Evolutionary conservation across 2,888 invertebrate species (phyloP).

Genomic region (Doris montereyensis): DNA sequence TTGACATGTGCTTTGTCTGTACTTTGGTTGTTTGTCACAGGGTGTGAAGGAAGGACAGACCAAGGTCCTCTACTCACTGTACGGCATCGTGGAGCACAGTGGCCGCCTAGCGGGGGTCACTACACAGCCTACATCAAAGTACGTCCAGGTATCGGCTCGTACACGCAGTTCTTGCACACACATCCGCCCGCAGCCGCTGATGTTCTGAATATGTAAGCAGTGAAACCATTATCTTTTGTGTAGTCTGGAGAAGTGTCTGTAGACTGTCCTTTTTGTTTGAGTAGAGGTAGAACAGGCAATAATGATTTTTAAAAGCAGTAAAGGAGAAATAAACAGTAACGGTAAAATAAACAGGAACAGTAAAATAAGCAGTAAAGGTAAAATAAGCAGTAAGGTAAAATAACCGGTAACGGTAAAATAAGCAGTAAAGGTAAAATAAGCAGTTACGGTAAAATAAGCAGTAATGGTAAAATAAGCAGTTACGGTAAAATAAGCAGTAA

Average conservation of each 20-base stretch:
- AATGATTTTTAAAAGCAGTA: neutral
- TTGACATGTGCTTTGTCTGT: too few species aligned
- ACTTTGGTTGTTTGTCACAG: conserved; percentile 60
- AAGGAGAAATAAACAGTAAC: too few species aligned
- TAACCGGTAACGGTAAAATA: too few species aligned
- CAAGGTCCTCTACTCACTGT: conserved; percentile 87
- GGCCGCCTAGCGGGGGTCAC: conserved; percentile 91
- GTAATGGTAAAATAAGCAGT: too few species aligned
- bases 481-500: too few species aligned
- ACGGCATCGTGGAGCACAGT: conserved; percentile 95
- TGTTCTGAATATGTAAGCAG: conserved; percentile 51
- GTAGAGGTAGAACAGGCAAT: neutral
- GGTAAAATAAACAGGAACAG: too few species aligned
- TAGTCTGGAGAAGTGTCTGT: too few species aligned
- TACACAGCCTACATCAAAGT: conserved; percentile 97
- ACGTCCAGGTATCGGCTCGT: conserved; percentile 59
- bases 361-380: too few species aligned
- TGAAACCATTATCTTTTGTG: too few species aligned
- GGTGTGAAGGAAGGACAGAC: conserved; percentile 76
- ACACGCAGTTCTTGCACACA: conserved; percentile 57
- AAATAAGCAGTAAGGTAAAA: too few species aligned
- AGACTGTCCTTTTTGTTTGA: neutral
- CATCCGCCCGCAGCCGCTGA: conserved; percentile 52
- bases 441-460: too few species aligned
- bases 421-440: too few species aligned